Percentiles rank a stretch among this genome's conserved stretches.
Evolutionary conservation across 2,797 vertebrate genomes (phyloP).

Genomic region (Mormyrops boulengeri): DNA sequence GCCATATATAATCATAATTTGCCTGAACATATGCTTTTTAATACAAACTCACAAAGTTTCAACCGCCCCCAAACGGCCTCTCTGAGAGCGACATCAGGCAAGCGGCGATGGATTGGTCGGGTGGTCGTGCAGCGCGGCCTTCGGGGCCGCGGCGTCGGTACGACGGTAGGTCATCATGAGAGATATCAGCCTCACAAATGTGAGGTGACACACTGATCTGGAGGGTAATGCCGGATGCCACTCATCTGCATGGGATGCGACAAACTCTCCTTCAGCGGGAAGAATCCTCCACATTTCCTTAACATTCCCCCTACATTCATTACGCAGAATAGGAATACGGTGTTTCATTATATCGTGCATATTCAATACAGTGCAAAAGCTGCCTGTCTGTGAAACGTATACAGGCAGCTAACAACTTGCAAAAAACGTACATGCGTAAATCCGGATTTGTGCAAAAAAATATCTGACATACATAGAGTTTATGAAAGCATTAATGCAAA

Average conservation of each 20-base stretch:
- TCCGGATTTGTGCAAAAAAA: background rate
- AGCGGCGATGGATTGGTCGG: background rate
- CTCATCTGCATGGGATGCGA: conserved; percentile 12
- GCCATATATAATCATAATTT: background rate
- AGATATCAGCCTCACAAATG: conserved; percentile 77
- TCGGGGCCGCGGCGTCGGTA: background rate
- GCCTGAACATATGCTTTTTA: background rate
- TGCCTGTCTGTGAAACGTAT: background rate
- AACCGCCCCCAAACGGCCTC: background rate
- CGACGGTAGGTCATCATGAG: conserved; percentile 59
- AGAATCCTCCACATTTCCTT: background rate
- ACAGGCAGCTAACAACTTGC: background rate
- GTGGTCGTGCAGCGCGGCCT: background rate
- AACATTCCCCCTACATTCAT: background rate
- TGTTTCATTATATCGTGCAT: background rate
- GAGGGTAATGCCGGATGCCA: conserved; percentile 89
- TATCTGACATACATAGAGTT: background rate
- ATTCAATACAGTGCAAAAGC: too few relatives aligned
- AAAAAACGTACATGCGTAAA: background rate
- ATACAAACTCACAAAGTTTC: background rate
- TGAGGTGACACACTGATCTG: conserved; percentile 76
- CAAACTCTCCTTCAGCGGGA: background rate
- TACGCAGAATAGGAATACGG: background rate
- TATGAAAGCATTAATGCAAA: background rate
- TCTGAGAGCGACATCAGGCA: background rate